Base-by-base conservation (phyloP, 2,113 vertebrate species). In the Ptilonorhynchus violaceus region DNA sequence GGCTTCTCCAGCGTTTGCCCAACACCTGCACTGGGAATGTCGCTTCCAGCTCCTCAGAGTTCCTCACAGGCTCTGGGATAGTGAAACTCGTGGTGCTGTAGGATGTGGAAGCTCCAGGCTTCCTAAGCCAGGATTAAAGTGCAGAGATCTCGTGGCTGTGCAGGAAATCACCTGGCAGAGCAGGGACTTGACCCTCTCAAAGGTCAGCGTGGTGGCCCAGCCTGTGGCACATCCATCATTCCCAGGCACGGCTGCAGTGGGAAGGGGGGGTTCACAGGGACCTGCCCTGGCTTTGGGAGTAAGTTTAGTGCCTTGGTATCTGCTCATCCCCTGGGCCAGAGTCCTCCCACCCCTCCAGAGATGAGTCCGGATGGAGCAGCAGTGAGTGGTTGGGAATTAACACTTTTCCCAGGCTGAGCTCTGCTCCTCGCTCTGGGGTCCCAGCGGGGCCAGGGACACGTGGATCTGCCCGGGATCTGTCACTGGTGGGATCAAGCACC, bases 11-110 rank as follows among this genome's bases (percentile, higher is more conserved):
- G 42, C 0, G 0, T 8, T 23, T 19, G 37, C 70, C 52, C 7
- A 14, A 6, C 3, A 1, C 7, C 70, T 7, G 46, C 4, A 2
- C 37, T 30, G 62, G 63, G 59, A 55, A 37, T 3, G 22, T 21
- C 28, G 0, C 53, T 16, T 10, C 13, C 7, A 2, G 0, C 41
- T 25, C n/a, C 60, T 42, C 1, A 0, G 52, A 6, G 56, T 15
- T 44, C 46, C 62, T 15, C 11, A 0, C 0, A 0, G 16, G 24
- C 75, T 15, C 82, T 7, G 11, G 20, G 23, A 0, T n/a, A 7
- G 68, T 33, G 3, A 7, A 4, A 10, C 56, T 49, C 0, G 1
- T 10, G 7, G 1, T 14, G 10, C 77, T 25, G 56, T 7, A 30
- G 72, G 79, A 3, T 35, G 64, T 55, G 84, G 67, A 22, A 56